phyloP scores from a whole-genome alignment of 2,888 invertebrate species.

The Cerceris rybyensis region DNA sequence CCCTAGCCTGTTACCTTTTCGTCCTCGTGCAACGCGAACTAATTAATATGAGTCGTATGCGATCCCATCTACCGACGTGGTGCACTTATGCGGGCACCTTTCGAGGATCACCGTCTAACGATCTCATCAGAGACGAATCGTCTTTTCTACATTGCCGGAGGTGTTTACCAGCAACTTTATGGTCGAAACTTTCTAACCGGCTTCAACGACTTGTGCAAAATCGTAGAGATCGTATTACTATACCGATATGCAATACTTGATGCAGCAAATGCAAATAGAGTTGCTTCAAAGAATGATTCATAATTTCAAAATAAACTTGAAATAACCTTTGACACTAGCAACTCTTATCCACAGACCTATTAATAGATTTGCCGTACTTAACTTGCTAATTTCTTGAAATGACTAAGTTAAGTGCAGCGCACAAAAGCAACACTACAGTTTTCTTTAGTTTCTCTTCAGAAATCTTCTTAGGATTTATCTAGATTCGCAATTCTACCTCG shows the following conservation, averaged over 20 bases:
- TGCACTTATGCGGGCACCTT: slow-evolving; percentile 42
- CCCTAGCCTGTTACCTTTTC: slow-evolving; percentile 23
- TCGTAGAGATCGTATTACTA: not conserved
- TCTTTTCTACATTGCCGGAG: slow-evolving; percentile 27
- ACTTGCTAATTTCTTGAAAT: too few relatives aligned
- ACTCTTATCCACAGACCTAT: too few relatives aligned
- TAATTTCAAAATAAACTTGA: too few relatives aligned
- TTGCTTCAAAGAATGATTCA: too few relatives aligned
- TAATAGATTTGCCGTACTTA: too few relatives aligned
- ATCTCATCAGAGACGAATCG: slow-evolving; percentile 47
- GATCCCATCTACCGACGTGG: slow-evolving; percentile 44
- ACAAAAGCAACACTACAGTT: too few relatives aligned
- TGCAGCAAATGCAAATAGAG: not conserved
- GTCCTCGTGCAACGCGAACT: slow-evolving; percentile 28
- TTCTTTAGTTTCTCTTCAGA: too few relatives aligned
- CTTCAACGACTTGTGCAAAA: slow-evolving; percentile 3
- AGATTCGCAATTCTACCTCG: too few relatives aligned
- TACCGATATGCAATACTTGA: not conserved
- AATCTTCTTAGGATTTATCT: too few relatives aligned
- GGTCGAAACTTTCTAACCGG: slow-evolving; percentile 50
- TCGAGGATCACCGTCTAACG: slow-evolving; percentile 31
- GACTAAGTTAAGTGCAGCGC: too few relatives aligned
- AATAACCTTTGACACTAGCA: too few relatives aligned
- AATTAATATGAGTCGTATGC: slow-evolving; percentile 50
- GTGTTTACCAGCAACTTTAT: slow-evolving; percentile 47